These are phyloP conservation scores for Orestias chungarensis DNA, from an alignment of 2,797 vertebrate genomes.

Conservation along the genomic window DNA sequence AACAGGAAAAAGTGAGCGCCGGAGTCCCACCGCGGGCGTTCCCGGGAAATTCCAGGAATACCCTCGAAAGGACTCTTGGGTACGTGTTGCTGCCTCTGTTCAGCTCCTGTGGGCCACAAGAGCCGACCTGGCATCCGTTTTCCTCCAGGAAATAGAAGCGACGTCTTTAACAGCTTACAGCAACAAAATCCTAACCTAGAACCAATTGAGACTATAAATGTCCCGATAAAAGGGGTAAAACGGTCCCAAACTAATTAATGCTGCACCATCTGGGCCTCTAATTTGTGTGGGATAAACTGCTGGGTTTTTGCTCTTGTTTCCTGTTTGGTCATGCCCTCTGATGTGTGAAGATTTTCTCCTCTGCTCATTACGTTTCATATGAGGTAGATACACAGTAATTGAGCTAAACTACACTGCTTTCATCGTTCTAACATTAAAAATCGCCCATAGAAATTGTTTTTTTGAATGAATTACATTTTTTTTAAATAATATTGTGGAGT, in stretches of 20 bases:
- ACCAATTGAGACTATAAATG: neutral
- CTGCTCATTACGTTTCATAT: neutral
- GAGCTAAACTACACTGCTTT: neutral
- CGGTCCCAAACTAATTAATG: slow-evolving; percentile 33
- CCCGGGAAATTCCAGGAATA: slow-evolving; percentile 58
- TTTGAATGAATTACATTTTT: too few relatives aligned
- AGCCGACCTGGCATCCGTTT: slow-evolving; percentile 10
- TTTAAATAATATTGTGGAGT: too few relatives aligned
- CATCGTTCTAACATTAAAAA: neutral
- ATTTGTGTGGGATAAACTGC: slow-evolving; percentile 27
- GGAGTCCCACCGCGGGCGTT: slow-evolving; percentile 50
- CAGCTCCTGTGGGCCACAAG: slow-evolving; percentile 22
- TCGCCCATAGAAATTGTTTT: too few relatives aligned
- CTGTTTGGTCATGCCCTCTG: neutral
- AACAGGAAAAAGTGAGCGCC: slow-evolving; percentile 55
- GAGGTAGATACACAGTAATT: neutral
- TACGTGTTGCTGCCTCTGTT: slow-evolving; percentile 23
- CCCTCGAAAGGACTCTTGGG: slow-evolving; percentile 26
- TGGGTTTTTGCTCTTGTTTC: slow-evolving; percentile 14
- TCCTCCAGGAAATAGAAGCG: slow-evolving; percentile 17
- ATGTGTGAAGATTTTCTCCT: neutral
- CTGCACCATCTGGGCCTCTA: slow-evolving; percentile 50
- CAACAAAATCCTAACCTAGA: neutral
- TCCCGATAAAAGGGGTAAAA: slow-evolving; percentile 6
- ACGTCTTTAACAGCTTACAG: neutral